phyloP scores from a whole-genome alignment of 2,113 vertebrate species.

The Arvicanthis niloticus region DNA sequence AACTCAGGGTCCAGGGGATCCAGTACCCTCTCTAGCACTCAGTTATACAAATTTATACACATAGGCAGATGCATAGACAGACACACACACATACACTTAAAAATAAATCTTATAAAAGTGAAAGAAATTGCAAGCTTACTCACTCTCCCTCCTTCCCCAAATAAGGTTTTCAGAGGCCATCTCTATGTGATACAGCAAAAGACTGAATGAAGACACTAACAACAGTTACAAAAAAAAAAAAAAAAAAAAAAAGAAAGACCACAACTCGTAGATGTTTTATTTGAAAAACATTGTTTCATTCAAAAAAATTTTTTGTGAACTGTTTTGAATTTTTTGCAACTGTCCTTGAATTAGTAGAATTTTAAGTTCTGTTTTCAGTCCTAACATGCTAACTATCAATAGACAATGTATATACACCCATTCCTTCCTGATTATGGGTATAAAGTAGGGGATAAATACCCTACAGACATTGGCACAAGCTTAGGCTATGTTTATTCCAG shows the following conservation, averaged over 20 bases:
- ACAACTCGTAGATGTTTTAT: background rate
- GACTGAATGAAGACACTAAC: background rate
- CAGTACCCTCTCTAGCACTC: background rate
- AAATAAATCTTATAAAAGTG: background rate
- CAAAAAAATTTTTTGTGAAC: background rate
- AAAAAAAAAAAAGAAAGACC: background rate
- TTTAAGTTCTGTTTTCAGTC: background rate
- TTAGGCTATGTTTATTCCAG: background rate
- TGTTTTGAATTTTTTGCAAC: background rate
- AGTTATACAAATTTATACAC: background rate
- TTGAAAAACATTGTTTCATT: background rate
- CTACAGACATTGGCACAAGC: background rate
- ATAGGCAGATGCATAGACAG: background rate
- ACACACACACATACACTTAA: background rate
- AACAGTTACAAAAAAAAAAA: background rate
- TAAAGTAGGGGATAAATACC: too few species aligned
- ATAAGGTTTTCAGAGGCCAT: background rate
- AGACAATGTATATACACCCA: background rate
- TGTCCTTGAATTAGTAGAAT: background rate
- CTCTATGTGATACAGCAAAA: background rate
- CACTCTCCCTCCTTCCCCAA: background rate
- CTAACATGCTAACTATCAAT: background rate
- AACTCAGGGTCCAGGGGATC: background rate
- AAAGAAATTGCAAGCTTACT: background rate
- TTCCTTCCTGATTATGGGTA: too few species aligned